phyloP scores from a whole-genome alignment of 1,140 invertebrate species.

The Nomia melanderi region DNA sequence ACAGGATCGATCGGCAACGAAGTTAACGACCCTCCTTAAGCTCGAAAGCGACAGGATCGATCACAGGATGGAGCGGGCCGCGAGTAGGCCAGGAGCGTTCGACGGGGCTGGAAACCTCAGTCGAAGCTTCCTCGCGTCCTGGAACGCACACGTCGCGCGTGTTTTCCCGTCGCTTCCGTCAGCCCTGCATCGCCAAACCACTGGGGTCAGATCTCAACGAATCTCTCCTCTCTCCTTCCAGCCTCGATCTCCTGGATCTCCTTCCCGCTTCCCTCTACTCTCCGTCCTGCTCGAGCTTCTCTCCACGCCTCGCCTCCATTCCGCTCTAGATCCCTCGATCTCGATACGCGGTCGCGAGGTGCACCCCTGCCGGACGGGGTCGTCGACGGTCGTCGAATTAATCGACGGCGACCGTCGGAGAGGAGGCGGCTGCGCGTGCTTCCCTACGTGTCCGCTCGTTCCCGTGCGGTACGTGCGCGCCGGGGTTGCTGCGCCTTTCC shows the following conservation, averaged over 20 bases:
- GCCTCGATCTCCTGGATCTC: too few species aligned
- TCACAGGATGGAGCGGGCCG: slow-evolving; percentile 46
- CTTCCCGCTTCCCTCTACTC: too few species aligned
- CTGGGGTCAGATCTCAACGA: too few species aligned
- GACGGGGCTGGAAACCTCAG: slow-evolving; percentile 68
- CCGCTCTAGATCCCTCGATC: not conserved
- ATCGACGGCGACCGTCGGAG: too few species aligned
- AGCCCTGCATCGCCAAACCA: not conserved
- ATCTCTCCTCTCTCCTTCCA: too few species aligned
- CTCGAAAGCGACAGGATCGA: slow-evolving; percentile 54
- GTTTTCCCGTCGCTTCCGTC: slow-evolving; percentile 30
- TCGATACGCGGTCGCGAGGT: not conserved
- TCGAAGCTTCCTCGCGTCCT: slow-evolving; percentile 68
- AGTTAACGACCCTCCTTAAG: slow-evolving; percentile 35
- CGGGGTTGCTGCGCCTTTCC: too few species aligned
- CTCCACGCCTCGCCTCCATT: too few species aligned
- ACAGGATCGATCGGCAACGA: slow-evolving; percentile 53
- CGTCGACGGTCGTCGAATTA: too few species aligned
- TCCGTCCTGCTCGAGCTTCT: not conserved
- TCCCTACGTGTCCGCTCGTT: slow-evolving; percentile 14
- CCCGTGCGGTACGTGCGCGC: not conserved
- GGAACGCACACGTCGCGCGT: slow-evolving; percentile 60
- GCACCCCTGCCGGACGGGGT: too few species aligned
- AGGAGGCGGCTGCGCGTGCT: not conserved
- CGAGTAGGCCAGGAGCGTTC: slow-evolving; percentile 47